Evolutionary conservation across 35 echinoderm and acorn worm genomes (phyloP), one percentile per base, ranked within the genome.

Genomic region (Holothuria glaberrima): DNA sequence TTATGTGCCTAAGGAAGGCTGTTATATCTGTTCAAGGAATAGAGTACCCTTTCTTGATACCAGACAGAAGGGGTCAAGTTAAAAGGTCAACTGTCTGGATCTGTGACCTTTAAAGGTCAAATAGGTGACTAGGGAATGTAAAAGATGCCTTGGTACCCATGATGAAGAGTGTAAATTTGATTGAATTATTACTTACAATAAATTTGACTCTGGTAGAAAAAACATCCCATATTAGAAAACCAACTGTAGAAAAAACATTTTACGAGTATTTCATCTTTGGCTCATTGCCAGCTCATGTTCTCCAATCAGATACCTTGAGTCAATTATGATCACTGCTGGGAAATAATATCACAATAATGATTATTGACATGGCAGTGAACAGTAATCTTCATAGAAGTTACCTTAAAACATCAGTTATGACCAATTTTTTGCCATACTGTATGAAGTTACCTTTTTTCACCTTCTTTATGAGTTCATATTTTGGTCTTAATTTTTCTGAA

Each of bases 11-110:
- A 20, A 44, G 30, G 31, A 18, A 75, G 34, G 10, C 16, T 30
- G 68, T 74, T 41, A 36, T 38, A 33, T 54, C 50, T 74, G 31
- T 74, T 74, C 28, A 74, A 74, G 30, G 30, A 78, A 78, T 33
- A 24, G 20, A 48, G 36, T 48, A 78, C 74, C 74, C 74, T 78
- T n/a, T 50, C 74, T 48, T 78, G 74, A 78, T 78, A 78, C 44
- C 74, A 78, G 74, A 78, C 74, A 78, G 74, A n/a, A 78, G 21
- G 41, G 74, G 74, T 48, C 74, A 78, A 12, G 41, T 78, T 54
- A 78, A 48, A 78, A 78, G 74, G 74, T 78, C 74, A 78, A 50
- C 74, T 78, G 74, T 78, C 74, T 78, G 50, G 74, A 78, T 78
- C 74, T 78, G 74, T 41, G 74, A 78, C 74, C 74, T 48, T 48